phyloP scores from a whole-genome alignment of 2,113 vertebrate species.

The Rhinopithecus roxellana region DNA sequence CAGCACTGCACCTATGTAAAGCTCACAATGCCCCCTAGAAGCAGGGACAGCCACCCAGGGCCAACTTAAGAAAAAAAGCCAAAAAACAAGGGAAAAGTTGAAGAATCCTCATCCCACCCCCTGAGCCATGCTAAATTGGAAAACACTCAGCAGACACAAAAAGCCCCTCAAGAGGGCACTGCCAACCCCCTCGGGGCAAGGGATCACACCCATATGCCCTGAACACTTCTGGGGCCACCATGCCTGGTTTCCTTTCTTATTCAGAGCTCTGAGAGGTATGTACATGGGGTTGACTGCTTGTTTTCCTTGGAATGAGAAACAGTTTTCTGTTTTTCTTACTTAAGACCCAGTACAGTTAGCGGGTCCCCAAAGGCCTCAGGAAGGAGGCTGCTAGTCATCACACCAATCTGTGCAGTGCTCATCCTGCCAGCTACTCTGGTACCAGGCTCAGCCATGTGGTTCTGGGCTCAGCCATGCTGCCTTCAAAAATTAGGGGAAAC shows the following conservation, averaged over 20 bases:
- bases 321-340: not conserved
- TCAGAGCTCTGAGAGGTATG: not conserved
- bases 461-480: not conserved
- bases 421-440: not conserved
- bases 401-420: not conserved
- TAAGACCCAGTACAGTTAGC: not conserved
- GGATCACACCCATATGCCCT: not conserved
- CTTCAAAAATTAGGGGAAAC: not conserved
- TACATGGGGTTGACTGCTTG: not conserved
- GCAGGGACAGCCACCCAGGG: not conserved
- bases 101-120: not conserved
- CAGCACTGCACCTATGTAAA: not conserved
- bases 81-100: not conserved
- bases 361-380: not conserved
- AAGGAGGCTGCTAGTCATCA: not conserved
- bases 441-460: not conserved
- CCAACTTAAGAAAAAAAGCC: not conserved
- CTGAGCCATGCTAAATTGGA: not conserved
- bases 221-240: not conserved
- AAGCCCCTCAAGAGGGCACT: not conserved
- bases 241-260: not conserved
- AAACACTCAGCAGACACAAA: not conserved
- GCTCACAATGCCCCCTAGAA: not conserved
- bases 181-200: not conserved
- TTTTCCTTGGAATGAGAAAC: not conserved